phyloP scores from a whole-genome alignment of 2,888 invertebrate species.

The Lathronympha strigana region DNA sequence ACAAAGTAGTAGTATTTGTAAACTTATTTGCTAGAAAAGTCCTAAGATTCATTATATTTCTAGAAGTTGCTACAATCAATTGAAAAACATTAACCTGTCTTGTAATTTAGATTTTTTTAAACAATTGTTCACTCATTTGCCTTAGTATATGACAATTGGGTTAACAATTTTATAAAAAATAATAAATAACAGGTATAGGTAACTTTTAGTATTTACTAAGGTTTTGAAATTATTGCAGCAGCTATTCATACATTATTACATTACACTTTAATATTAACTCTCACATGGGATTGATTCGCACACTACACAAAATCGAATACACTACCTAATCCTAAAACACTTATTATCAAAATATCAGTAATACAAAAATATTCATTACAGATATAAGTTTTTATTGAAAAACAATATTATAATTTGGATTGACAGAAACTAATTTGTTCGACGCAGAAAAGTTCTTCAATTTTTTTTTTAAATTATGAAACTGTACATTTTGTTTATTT shows the following conservation, averaged over 20 bases:
- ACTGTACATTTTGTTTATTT: too few relatives aligned
- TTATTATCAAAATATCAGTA: background rate
- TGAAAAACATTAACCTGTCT: background rate
- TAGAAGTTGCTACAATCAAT: constrained; percentile 26
- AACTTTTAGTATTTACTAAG: too few relatives aligned
- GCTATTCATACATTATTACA: constrained; percentile 43
- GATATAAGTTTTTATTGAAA: too few relatives aligned
- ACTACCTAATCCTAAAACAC: background rate
- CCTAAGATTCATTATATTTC: constrained; percentile 51
- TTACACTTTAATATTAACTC: constrained; percentile 6
- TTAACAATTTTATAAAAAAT: too few relatives aligned
- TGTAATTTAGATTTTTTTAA: background rate
- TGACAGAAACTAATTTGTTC: too few relatives aligned
- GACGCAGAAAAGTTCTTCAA: too few relatives aligned
- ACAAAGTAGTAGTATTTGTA: constrained; percentile 60
- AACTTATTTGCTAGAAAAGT: constrained; percentile 52
- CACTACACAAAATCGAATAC: constrained; percentile 5
- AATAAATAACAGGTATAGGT: too few relatives aligned
- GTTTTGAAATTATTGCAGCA: constrained; percentile 17
- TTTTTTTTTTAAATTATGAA: too few relatives aligned
- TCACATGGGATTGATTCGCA: constrained; percentile 40
- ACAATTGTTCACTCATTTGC: background rate
- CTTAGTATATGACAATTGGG: too few relatives aligned
- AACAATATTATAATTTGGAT: too few relatives aligned
- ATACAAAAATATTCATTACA: too few relatives aligned